Base-by-base conservation (phyloP, 2,888 invertebrate genomes). In the Mythimna albipuncta region DNA sequence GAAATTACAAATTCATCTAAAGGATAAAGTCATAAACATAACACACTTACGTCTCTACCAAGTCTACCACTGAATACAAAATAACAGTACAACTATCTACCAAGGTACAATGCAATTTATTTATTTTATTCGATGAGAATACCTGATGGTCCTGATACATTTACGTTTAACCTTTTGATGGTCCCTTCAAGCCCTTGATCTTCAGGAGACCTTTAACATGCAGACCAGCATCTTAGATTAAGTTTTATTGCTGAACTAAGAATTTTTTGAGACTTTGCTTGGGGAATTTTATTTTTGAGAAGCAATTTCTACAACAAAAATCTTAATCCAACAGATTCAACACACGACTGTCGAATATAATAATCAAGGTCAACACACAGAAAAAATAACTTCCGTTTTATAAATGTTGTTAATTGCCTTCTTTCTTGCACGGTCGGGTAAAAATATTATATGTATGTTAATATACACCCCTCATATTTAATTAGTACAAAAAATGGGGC, bases 181-280 rank as follows among this genome's bases (percentile, higher is more conserved):
- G 79, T 78, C 77, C 85, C 81, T 85, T 84, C 67, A 19, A 82
- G 83, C 72, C 86, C 86, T 85, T 86, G 86, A 86, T 80, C 86
- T 86, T 85, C 85, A 55, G 41, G 1, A 67, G 80, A 86, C 86
- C 86, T 86, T 86, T 85, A 71, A 35, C 50, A 63, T 44, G 77
- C 73, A 66, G 81, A 82, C 75, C 81, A 77, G 69, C 67, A 70
- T 77, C 64, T 70, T 16, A 79, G 72, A 82, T 78, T 70, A 66
- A 70, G 64, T 66, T 63, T 77, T 80, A 80, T 72, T 70, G 16
- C 41, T 69, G 1, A 44, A 66, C 69, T 76, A 32, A n/a, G 19
- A 1, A 64, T n/a, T 19, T 4, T 10, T 6, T 44, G 58, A 32
- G 64, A 54, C 47, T 3, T 63, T n/a, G 52, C 64, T 61, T n/a